A percentile compares a stretch with the other conserved stretches of the same genome.
These are phyloP conservation scores for Mirounga angustirostris DNA, from an alignment of 2,113 vertebrate genomes.

Conservation along the genomic window DNA sequence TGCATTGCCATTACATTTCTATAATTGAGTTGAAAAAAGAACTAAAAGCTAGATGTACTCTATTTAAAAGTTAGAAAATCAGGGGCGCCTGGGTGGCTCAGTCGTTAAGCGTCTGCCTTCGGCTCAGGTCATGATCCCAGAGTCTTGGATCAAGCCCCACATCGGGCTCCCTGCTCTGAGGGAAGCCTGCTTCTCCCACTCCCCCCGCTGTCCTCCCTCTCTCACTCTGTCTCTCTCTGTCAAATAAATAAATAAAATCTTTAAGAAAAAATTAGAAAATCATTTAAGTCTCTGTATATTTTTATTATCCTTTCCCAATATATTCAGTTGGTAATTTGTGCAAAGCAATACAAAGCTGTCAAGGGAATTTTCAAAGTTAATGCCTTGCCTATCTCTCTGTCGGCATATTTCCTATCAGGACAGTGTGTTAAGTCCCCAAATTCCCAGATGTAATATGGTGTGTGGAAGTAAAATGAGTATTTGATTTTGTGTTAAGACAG, in stretches of 20 bases:
- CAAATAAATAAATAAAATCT: background rate
- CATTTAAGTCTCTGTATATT: background rate
- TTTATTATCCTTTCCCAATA: background rate
- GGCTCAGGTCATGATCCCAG: background rate
- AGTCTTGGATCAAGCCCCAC: background rate
- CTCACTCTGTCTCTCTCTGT: background rate
- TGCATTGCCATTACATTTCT: background rate
- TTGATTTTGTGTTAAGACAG: constrained; percentile 46
- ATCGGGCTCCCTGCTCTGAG: background rate
- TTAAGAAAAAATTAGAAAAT: constrained; percentile 2
- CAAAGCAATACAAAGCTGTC: background rate
- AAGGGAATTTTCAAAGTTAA: background rate
- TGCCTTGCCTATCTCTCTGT: background rate
- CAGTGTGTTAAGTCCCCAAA: background rate
- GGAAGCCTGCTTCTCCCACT: background rate
- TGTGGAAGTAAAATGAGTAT: constrained; percentile 14
- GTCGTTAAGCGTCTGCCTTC: background rate
- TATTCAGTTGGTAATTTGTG: background rate
- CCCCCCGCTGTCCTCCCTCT: too few relatives aligned
- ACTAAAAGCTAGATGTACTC: background rate
- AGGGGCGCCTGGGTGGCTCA: too few relatives aligned
- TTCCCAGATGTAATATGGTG: background rate
- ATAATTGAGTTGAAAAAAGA: background rate
- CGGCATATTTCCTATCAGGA: background rate
- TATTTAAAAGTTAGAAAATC: constrained; percentile 10